These are phyloP conservation scores for Gandaritis pyraliata DNA, from an alignment of 2,888 invertebrate species.

Conservation along the genomic window DNA sequence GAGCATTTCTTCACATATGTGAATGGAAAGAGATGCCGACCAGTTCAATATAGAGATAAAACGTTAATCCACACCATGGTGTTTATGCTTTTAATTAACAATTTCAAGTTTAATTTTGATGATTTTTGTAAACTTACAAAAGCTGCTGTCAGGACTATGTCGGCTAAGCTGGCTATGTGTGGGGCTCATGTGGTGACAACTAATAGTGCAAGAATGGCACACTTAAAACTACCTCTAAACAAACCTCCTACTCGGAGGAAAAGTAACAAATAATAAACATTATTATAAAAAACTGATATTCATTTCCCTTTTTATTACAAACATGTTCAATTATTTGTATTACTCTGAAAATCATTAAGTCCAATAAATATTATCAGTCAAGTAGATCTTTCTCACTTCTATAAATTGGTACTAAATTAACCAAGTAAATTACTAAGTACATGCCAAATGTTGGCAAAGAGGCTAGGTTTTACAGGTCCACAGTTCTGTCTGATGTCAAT, in stretches of 20 bases:
- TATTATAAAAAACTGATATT: neutral
- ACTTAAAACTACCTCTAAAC: slow-evolving; percentile 65
- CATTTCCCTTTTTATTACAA: no score
- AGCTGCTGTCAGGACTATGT: slow-evolving; percentile 53
- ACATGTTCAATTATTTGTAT: no score
- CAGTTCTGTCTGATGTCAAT: no score
- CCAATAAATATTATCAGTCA: no score
- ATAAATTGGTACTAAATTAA: no score
- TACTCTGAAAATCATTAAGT: no score
- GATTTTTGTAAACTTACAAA: slow-evolving; percentile 60
- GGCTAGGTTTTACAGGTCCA: no score
- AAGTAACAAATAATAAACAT: slow-evolving; percentile 23
- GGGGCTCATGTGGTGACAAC: slow-evolving; percentile 58
- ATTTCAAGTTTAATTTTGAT: slow-evolving; percentile 64
- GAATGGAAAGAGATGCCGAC: slow-evolving; percentile 56
- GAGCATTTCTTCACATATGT: slow-evolving; percentile 56
- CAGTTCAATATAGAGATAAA: slow-evolving; percentile 68
- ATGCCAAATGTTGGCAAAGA: no score
- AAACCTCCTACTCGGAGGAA: slow-evolving; percentile 29
- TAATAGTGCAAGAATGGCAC: slow-evolving; percentile 57
- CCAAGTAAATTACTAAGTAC: no score
- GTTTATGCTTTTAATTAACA: slow-evolving; percentile 65
- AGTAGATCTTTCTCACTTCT: no score
- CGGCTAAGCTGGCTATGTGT: slow-evolving; percentile 59
- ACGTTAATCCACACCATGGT: slow-evolving; percentile 69